Percentiles rank a stretch among this genome's conserved stretches.
phyloP scores from a whole-genome alignment of 2,797 vertebrate species.

The Bufotes viridis region DNA sequence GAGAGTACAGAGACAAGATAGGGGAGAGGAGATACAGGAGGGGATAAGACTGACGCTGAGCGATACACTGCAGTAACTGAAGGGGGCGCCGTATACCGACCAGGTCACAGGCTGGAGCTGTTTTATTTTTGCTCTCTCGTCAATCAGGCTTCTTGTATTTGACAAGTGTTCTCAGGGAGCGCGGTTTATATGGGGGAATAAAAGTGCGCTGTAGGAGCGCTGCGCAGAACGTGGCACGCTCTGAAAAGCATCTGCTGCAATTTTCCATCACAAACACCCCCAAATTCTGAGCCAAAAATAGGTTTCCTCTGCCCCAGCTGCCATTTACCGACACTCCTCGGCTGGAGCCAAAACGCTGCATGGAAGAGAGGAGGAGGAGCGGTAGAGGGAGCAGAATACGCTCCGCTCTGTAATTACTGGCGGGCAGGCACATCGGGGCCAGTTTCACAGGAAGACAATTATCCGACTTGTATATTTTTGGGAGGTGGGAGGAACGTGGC shows the following conservation, averaged over 20 bases:
- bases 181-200: not conserved
- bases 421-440: not conserved
- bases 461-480: not conserved
- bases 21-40: not conserved
- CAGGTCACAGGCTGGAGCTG: not conserved
- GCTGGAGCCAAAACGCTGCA: not conserved
- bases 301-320: not conserved
- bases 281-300: slow-evolving; percentile 1
- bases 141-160: not conserved
- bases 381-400: not conserved
- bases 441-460: not conserved
- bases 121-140: not conserved
- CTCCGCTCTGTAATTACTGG: not conserved
- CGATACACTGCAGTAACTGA: not conserved
- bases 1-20: not conserved
- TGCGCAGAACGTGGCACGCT: not conserved
- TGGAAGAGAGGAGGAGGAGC: not conserved
- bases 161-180: not conserved
- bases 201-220: not conserved
- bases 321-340: not conserved
- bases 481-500: not conserved
- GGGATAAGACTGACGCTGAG: not conserved
- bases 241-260: not conserved
- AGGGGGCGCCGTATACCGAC: not conserved
- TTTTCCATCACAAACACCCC: not conserved